Base-by-base conservation (phyloP, 30 jellyfish, hydroid and myxozoan genomes). In the Hydractinia symbiolongicarpus region DNA sequence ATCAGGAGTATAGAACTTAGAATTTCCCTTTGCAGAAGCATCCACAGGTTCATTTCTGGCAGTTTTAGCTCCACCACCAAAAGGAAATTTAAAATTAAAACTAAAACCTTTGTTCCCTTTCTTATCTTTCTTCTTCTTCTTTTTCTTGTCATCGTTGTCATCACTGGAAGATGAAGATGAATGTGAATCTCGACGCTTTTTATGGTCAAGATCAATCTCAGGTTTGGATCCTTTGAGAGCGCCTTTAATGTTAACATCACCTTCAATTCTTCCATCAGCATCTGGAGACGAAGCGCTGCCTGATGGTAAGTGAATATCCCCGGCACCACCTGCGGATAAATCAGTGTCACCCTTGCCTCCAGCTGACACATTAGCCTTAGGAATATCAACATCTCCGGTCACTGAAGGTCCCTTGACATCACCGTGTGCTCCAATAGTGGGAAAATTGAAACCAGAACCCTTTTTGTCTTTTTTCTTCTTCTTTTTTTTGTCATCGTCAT, bases 51-150 rank as follows among this genome's bases (percentile, higher is more conserved):
- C 69, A 17, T 58, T 17, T 11, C 1, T 17, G 15, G 16, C 3
- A 11, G 16, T 17, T 58, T 58, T 58, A 17, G 69, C 69, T 58
- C 69, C 69, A 58, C 69, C 69, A 17, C 15, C 15, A 58, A 11
- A 17, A 11, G 69, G 69, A 11, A 58, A 17, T 11, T 58, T 13
- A 20, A 71, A 71, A 8, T 50, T 50, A 8, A 71, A 9, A 5
- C 80, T 60, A 71, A 71, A 71, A 50, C 80, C 80, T 15, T 57
- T 14, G 21, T 70, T 70, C 5, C 79, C 79, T 71, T 71, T 71
- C 80, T 71, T 71, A 5, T 8, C 61, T n/a, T 71, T 71, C 51
- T 71, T 71, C 80, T 71, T 71, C 61, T 71, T 53, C 54, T 71
- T 71, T 60, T 71, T 71, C 61, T 71, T 50, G 9, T 53, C 80